A percentile compares a stretch with the other conserved stretches of the same genome.
Evolutionary conservation across 2,113 vertebrate species (phyloP).

Genomic region (Sceloporus undulatus): DNA sequence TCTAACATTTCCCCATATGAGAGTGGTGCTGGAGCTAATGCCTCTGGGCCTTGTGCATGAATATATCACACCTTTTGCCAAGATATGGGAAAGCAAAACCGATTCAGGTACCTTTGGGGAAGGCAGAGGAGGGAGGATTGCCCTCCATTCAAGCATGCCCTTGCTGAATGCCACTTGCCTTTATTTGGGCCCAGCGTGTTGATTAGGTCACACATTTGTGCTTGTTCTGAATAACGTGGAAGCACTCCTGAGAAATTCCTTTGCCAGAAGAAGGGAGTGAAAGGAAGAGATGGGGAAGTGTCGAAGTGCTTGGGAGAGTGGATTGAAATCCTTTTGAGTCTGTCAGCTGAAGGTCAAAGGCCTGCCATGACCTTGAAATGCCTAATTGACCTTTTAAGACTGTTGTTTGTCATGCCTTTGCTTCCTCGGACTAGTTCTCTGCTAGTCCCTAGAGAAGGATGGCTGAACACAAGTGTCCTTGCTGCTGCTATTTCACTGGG

Average conservation of each 20-base stretch:
- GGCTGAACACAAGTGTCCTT: slow-evolving; percentile 53
- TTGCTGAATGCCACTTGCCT: slow-evolving; percentile 36
- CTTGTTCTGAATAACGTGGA: slow-evolving; percentile 55
- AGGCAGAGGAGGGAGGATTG: slow-evolving; percentile 25
- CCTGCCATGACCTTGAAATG: slow-evolving; percentile 43
- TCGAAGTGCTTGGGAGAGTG: slow-evolving; percentile 40
- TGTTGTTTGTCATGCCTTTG: slow-evolving; percentile 48
- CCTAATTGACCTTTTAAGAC: slow-evolving; percentile 60
- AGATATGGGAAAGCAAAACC: slow-evolving; percentile 33
- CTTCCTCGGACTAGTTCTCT: slow-evolving; percentile 54
- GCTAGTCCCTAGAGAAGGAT: slow-evolving; percentile 47
- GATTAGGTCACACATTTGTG: slow-evolving; percentile 67
- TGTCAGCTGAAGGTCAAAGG: slow-evolving; percentile 53
- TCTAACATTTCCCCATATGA: neutral
- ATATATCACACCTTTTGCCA: slow-evolving; percentile 51
- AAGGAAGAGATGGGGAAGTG: slow-evolving; percentile 24
- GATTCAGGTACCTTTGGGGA: slow-evolving; percentile 40
- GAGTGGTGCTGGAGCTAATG: slow-evolving; percentile 16
- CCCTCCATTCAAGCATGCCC: slow-evolving; percentile 43
- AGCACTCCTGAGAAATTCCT: slow-evolving; percentile 52
- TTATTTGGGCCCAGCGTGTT: slow-evolving; percentile 51
- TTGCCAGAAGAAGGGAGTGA: neutral
- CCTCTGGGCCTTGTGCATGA: neutral
- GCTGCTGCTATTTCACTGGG: slow-evolving; percentile 67
- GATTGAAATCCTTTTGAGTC: slow-evolving; percentile 21